These are phyloP conservation scores for Steinernema feltiae DNA, from an alignment of 1,140 invertebrate species.

Conservation along the genomic window DNA sequence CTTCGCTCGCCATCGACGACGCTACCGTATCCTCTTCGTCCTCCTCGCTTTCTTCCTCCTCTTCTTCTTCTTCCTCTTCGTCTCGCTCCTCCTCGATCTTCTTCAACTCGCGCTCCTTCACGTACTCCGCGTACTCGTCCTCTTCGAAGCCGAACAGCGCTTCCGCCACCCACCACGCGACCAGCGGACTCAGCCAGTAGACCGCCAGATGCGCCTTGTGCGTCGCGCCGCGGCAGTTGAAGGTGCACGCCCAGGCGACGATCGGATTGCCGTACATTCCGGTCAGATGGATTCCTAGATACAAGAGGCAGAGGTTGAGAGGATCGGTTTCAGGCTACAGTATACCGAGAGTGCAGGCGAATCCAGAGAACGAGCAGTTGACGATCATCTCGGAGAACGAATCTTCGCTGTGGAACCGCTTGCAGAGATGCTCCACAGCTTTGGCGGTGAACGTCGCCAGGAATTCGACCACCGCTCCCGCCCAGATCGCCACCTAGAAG, in stretches of 20 bases:
- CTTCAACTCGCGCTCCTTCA: not conserved
- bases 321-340: not conserved
- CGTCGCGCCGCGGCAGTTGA: constrained; percentile 51
- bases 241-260: constrained; percentile 57
- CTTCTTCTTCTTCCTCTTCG: not conserved
- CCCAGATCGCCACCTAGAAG: constrained; percentile 46
- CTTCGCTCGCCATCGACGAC: too few relatives aligned
- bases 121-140: not conserved
- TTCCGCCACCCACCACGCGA: constrained; percentile 27
- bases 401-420: constrained; percentile 14
- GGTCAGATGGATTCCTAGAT: constrained; percentile 48
- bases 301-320: constrained; percentile 12
- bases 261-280: constrained; percentile 58
- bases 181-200: constrained; percentile 47
- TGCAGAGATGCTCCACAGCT: not conserved
- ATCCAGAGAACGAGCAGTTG: constrained; percentile 29
- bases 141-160: not conserved
- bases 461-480: constrained; percentile 50
- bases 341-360: constrained; percentile 33
- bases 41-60: not conserved
- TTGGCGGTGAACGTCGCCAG: constrained; percentile 28
- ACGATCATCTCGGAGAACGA: constrained; percentile 14
- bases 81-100: not conserved
- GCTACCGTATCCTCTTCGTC: too few relatives aligned
- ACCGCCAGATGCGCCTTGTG: constrained; percentile 50